Conservation (phyloP, 2,888 invertebrate species). For the Neria commutata region DNA sequence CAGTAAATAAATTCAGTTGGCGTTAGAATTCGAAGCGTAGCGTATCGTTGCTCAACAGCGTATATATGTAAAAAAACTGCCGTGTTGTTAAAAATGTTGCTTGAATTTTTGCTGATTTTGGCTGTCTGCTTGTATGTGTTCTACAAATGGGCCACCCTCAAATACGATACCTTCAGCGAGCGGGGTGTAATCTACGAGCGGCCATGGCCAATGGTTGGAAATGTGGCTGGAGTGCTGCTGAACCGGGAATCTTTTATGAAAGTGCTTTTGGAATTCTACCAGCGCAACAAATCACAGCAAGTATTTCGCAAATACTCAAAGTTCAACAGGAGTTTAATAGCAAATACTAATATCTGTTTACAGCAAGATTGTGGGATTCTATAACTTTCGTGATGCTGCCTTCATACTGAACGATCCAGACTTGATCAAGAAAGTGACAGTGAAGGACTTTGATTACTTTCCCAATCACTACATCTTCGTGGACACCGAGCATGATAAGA, state of each 20-base stretch:
- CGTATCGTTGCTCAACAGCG: no score
- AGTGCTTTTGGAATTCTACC: slow-evolving; percentile 34
- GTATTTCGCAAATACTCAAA: slow-evolving; percentile 14
- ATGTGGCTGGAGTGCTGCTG: slow-evolving; percentile 17
- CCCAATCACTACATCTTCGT: slow-evolving; percentile 60
- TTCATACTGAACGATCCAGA: slow-evolving; percentile 54
- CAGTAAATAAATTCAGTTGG: no score
- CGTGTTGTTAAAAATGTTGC: no score
- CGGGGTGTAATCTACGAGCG: slow-evolving; percentile 42
- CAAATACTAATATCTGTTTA: background rate
- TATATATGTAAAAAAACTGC: no score
- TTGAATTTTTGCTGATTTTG: slow-evolving; percentile 10
- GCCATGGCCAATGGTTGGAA: slow-evolving; percentile 46
- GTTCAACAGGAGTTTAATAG: background rate
- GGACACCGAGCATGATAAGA: slow-evolving; percentile 59
- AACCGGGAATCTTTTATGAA: background rate
- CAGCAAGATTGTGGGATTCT: slow-evolving; percentile 60
- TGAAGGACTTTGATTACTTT: slow-evolving; percentile 60
- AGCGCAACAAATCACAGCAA: slow-evolving; percentile 39
- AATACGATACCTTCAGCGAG: slow-evolving; percentile 36
- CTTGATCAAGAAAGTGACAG: slow-evolving; percentile 52
- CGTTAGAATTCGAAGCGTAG: no score
- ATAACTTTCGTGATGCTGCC: slow-evolving; percentile 45
- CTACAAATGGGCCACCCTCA: slow-evolving; percentile 43
- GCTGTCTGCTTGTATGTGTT: slow-evolving; percentile 8